Base-by-base conservation (phyloP, 1,140 invertebrate species). In the Camponotus pennsylvanicus region DNA sequence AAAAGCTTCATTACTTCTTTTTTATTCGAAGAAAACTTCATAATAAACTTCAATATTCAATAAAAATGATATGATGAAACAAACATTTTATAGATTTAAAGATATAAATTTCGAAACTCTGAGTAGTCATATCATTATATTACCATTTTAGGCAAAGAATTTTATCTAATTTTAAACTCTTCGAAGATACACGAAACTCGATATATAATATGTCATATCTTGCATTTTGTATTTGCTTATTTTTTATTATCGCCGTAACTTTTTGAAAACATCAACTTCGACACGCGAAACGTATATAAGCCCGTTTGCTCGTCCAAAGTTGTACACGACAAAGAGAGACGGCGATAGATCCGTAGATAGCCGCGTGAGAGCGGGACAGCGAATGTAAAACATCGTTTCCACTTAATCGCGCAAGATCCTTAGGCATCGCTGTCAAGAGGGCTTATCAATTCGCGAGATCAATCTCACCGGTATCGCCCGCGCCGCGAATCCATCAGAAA, bases 331-430 rank as follows among this genome's bases (percentile, higher is more conserved):
- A 34, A 82, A 75, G 5, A 8, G 79, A 83, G 69, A 83, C 32
- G 34, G 52, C 52, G 40, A 21, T 15, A 57, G 49, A 80, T 82
- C 40, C n/a, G 37, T 21, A 7, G 70, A 57, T 15, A 13, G 11
- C 6, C 18, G 73, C 73, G 73, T 85, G 32, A 61, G 55, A 75
- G 87, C 59, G 52, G 9, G 52, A 85, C 45, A 61, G 69, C 32
- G 34, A 88, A 67, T n/a, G 34, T 66, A 75, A 83, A 61, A 42
- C 69, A 1, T 61, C 55, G 27, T 83, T 83, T 9, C 13, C 32
- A 83, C 40, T 11, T 27, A 4, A 15, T 18, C 8, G 8, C 0
- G 5, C 3, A 9, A 70, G 18, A n/a, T 9, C 3, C 0, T 2
- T 3, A 9, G 8, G n/a, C n/a, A 45, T 27, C 18, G 7, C 6